Evolutionary conservation across 2,888 invertebrate genomes (phyloP).

Genomic region (Sphaeridia pumilis): DNA sequence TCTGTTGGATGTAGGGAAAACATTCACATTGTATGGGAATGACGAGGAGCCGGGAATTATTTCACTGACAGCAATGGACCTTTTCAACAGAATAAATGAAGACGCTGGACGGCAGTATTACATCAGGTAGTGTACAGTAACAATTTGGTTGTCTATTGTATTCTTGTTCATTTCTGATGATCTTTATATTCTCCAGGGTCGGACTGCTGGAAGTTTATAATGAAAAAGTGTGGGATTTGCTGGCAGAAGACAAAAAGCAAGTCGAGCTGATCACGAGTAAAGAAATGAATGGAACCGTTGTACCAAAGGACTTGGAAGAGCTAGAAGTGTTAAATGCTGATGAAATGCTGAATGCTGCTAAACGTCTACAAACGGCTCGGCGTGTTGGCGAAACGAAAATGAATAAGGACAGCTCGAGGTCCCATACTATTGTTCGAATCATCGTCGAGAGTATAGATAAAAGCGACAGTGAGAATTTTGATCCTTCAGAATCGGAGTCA

Average conservation of each 20-base stretch:
- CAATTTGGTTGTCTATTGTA: no score
- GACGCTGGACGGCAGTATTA: conserved; percentile 19
- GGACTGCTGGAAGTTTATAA: conserved; percentile 83
- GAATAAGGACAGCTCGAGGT: conserved; percentile 79
- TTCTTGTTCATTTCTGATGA: no score
- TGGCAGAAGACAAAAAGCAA: conserved; percentile 48
- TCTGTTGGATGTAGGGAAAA: no score
- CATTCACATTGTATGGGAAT: conserved; percentile 70
- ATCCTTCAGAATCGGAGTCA: no score
- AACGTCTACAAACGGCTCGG: conserved; percentile 50
- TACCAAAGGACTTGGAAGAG: conserved; percentile 52
- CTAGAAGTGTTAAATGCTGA: conserved; percentile 49
- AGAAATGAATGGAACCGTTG: conserved; percentile 49
- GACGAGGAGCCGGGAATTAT: conserved; percentile 60
- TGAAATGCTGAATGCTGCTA: conserved; percentile 45
- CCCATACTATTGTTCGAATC: conserved; percentile 78
- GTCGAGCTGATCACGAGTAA: conserved; percentile 40
- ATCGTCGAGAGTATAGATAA: conserved; percentile 46
- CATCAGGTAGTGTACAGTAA: conserved; percentile 20
- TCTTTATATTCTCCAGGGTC: conserved; percentile 51
- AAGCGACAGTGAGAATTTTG: background rate
- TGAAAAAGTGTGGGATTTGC: conserved; percentile 65
- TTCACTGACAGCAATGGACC: conserved; percentile 54
- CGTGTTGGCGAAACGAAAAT: conserved; percentile 69
- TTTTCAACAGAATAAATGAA: conserved; percentile 49